Base-by-base conservation (phyloP, 2,797 vertebrate species). In the Microctenopoma steveboyesi region DNA sequence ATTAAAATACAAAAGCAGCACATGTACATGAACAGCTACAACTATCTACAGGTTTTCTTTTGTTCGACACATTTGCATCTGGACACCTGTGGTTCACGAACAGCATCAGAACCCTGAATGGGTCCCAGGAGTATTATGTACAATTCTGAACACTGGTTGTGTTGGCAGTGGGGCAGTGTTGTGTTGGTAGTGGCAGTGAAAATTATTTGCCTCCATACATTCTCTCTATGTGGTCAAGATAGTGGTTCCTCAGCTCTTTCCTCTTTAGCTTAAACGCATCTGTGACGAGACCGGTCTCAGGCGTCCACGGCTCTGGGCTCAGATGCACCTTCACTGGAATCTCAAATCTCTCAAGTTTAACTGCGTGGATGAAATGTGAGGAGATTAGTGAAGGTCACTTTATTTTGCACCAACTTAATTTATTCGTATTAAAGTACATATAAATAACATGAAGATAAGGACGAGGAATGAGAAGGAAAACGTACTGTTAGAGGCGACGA, bases 201-300 rank as follows among this genome's bases (percentile, higher is more conserved):
- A 35, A 7, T 92, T 93, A 99, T 92, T 99, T 99, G 33, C 96
- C 95, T 7, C 97, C 98, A 0, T 99, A 99, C 98, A 99, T 99
- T 90, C 97, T 91, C 89, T 99, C 97, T 10, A 99, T 99, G 88
- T 99, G 95, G 0, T 94, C 94, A 76, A 97, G 94, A 94, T 99
- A 99, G 93, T 98, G 96, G 89, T 98, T 97, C 93, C 96, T 98
- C 81, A 99, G 91, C 86, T 98, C 97, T 89, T 96, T 99, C 86
- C 98, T 95, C 92, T 98, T 99, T 88, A 99, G 91, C 88, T 99
- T 99, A 91, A 99, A 99, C 0, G 98, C 98, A 2, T 99, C 98
- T 0, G 98, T 99, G 57, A 99, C 98, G 0, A 99, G 88, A 37
- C 98, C 98, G 0, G 97, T 99, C 92, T 99, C 98, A 0, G 98